Evolutionary conservation across 2,888 invertebrate genomes (phyloP).

Genomic region (Neoascia interrupta): DNA sequence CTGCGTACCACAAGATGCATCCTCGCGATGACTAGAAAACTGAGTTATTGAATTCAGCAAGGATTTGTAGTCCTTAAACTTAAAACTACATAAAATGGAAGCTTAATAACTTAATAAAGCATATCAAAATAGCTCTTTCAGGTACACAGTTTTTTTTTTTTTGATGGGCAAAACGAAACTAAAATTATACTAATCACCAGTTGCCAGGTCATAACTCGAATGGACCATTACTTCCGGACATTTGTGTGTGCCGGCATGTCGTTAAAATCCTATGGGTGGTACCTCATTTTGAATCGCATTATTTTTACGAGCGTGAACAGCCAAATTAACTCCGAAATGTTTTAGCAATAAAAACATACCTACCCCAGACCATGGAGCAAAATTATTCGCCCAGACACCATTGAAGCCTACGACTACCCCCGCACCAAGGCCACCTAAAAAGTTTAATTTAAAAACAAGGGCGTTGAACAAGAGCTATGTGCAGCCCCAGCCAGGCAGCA

Average conservation of each 20-base stretch:
- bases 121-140: no score
- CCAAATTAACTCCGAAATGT: slow-evolving; percentile 48
- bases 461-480: slow-evolving; percentile 28
- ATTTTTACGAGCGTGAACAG: slow-evolving; percentile 49
- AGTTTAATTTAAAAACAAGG: slow-evolving; percentile 54
- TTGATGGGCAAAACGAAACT: no score
- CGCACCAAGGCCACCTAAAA: slow-evolving; percentile 9
- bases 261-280: slow-evolving; percentile 9
- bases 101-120: no score
- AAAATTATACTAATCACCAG: slow-evolving; percentile 42
- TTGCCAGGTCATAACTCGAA: slow-evolving; percentile 35
- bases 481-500: no score
- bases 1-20: no score
- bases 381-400: slow-evolving; percentile 13
- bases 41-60: no score
- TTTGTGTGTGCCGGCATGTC: slow-evolving; percentile 16
- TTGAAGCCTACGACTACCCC: not conserved
- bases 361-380: not conserved
- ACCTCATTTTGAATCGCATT: slow-evolving; percentile 31
- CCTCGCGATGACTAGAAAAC: no score
- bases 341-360: slow-evolving; percentile 25
- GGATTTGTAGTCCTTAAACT: no score
- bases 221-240: slow-evolving; percentile 34
- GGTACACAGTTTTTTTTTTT: no score
- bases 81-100: no score